Evolutionary conservation across 2,888 invertebrate genomes (phyloP), one percentile per base, ranked within the genome.

Genomic region (Onchidella celtica): DNA sequence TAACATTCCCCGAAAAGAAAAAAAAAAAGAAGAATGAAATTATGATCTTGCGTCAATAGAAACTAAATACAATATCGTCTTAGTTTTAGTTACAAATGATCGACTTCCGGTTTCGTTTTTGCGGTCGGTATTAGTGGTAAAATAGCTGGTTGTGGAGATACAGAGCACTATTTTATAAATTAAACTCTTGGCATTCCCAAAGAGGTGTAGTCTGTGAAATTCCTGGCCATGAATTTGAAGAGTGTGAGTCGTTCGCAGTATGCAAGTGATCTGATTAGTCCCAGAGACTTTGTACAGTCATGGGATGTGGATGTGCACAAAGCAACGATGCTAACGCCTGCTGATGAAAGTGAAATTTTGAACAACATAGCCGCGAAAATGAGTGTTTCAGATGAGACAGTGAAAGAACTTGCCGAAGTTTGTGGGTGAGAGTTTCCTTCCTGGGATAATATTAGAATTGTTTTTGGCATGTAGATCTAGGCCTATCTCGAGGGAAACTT

Each of bases 401-500:
- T 88, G 0, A 82, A 86, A 47, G 89, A 89, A 77, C 79, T 89
- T 21, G 84, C 86, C 27, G 79, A 73, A 55, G 88, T 89, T 29
- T 89, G 89, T 82, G 87, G 88, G 89, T 88, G 82, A 59, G 17
- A 21, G 36, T 17, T 21, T 69, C 1, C 14, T n/a, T 21, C n/a
- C 32, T 69, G 9, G 21, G 47, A 47, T n/a, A 47, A 47, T 47
- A 47, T 47, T 17, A 47, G 17, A 47, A 17, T 6, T 47, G 6
- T 11, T 47, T 47, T 47, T 47, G 47, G 6, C 17, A 47, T 4
- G 24, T 61, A 6, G 61, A 61, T n/a, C n/a, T n/a, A n/a, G n/a
- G n/a, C n/a, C n/a, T n/a, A n/a, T n/a, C n/a, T n/a, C n/a, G n/a
- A n/a, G n/a, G n/a, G n/a, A n/a, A n/a, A n/a, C n/a, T n/a, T n/a